phyloP scores from a whole-genome alignment of 2,888 invertebrate species.

The Eupsilia transversa region DNA sequence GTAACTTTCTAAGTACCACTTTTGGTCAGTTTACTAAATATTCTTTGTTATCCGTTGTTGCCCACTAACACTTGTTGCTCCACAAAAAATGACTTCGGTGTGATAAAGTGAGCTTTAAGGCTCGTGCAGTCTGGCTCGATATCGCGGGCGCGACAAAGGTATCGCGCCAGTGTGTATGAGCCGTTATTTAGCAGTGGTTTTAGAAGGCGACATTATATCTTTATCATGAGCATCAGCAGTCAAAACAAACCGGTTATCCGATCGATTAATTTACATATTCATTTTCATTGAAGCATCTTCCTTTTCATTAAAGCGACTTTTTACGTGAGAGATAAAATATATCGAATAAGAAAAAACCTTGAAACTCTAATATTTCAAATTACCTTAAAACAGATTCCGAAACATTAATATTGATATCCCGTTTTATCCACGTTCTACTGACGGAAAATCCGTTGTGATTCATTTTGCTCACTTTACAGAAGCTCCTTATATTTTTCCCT shows the following conservation, averaged over 20 bases:
- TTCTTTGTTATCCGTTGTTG: too few species aligned
- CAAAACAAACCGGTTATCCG: background rate
- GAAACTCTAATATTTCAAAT: slow-evolving; percentile 34
- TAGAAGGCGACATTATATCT: too few species aligned
- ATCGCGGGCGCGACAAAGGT: too few species aligned
- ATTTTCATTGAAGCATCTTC: background rate
- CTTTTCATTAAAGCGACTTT: background rate
- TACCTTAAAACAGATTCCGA: slow-evolving; percentile 17
- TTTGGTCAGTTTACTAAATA: too few species aligned
- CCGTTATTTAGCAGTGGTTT: too few species aligned
- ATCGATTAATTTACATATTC: background rate
- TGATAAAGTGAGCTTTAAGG: too few species aligned
- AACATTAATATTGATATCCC: slow-evolving; percentile 51
- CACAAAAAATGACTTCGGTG: too few species aligned
- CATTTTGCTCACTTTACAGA: slow-evolving; percentile 28
- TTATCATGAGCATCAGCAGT: background rate
- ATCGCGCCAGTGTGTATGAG: too few species aligned
- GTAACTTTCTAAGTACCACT: too few species aligned
- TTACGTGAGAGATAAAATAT: slow-evolving; percentile 12
- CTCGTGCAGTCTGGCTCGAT: too few species aligned
- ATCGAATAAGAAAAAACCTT: slow-evolving; percentile 2
- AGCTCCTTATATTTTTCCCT: slow-evolving; percentile 21
- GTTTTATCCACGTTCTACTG: slow-evolving; percentile 21
- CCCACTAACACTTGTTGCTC: too few species aligned
- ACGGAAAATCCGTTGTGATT: slow-evolving; percentile 25